Evolutionary conservation across 2,888 invertebrate genomes (phyloP).

Genomic region (Platypus cylindrus): DNA sequence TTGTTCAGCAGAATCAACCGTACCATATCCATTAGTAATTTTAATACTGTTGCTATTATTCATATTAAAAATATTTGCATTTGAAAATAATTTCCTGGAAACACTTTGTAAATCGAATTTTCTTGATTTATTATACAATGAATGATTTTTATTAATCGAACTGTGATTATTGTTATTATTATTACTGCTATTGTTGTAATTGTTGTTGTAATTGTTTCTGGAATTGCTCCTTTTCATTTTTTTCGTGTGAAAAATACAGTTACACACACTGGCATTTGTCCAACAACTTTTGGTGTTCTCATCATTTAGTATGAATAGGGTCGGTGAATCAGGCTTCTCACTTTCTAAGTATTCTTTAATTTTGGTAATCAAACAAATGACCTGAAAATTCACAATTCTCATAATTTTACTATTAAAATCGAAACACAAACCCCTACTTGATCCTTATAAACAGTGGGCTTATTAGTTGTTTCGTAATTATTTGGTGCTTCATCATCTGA

Average conservation of each 20-base stretch:
- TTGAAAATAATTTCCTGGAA: conserved; percentile 36
- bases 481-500: conserved; percentile 42
- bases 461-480: conserved; percentile 21
- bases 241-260: conserved; percentile 50
- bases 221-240: conserved; percentile 41
- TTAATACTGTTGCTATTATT: conserved; percentile 11
- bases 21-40: no score
- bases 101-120: conserved; percentile 24
- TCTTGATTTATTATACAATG: conserved; percentile 19
- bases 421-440: conserved; percentile 29
- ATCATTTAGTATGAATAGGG: no score
- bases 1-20: no score
- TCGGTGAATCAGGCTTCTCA: not conserved
- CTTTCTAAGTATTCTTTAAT: conserved; percentile 7
- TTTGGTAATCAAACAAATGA: conserved; percentile 12
- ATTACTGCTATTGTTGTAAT: no score
- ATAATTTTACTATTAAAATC: no score
- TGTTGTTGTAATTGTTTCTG: no score
- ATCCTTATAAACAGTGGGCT: conserved; percentile 35
- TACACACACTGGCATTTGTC: conserved; percentile 44
- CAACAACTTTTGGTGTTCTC: no score
- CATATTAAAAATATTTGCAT: conserved; percentile 28
- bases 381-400: no score
- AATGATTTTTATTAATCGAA: conserved; percentile 27
- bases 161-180: no score